Base-by-base conservation (phyloP, 2,888 invertebrate genomes). In the Eucriotettix oculatus region DNA sequence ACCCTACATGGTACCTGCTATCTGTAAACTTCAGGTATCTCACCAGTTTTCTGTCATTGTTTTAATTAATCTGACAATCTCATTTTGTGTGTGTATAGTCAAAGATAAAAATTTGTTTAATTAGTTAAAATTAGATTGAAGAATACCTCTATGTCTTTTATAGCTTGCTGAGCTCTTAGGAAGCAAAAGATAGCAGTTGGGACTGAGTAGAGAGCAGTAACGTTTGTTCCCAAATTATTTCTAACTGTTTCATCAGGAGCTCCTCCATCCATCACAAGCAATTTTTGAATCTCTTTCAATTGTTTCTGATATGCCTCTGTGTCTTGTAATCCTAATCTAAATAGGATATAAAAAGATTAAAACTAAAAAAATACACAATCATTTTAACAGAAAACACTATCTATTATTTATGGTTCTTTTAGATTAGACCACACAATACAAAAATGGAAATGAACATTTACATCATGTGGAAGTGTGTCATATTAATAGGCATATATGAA, bases 151-250 rank as follows among this genome's bases (percentile, higher is more conserved):
- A 79, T 75, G 43, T 71, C 73, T 7, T 73, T 70, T 61, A 81
- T 77, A 54, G 76, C 74, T 53, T 73, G 72, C 61, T 75, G 75
- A 9, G 81, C 78, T 65, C 75, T 74, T 42, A 87, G 71, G 69
- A 85, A 87, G 66, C 83, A 81, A 70, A 79, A 87, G 64, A 87
- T 78, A 16, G 87, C 86, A 29, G 86, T 84, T 5, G 86, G 85
- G 10, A 87, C 85, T 0, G 87, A 86, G 64, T 79, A 76, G n/a
- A 83, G 68, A 1, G 87, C 86, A 53, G 78, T 72, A 9, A 85
- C 76, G 61, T 76, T 75, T 68, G 80, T 81, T 9, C 86, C 87
- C 65, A 83, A 68, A 52, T 70, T 68, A 42, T 76, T 71, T 56
- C 78, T 73, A 14, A 85, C 76, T 58, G 79, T 76, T 54, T 76